Percentiles rank a stretch among this genome's conserved stretches.
Evolutionary conservation across 64 coral and sea anemone species (phyloP).

Genomic region (Montipora capricornis): DNA sequence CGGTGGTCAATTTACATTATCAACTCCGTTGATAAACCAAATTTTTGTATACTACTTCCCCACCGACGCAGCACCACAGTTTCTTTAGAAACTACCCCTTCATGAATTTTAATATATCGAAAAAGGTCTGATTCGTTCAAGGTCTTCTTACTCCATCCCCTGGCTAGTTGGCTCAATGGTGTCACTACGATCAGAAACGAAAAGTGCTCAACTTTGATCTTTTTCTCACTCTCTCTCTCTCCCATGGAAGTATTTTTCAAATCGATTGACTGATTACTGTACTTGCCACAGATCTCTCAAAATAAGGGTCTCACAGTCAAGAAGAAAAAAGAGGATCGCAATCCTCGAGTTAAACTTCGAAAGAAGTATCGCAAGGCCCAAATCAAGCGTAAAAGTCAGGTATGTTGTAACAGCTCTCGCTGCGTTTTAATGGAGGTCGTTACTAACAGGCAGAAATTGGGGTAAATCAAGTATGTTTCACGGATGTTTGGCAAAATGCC

Average conservation of each 20-base stretch:
- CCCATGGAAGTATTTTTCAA: neutral
- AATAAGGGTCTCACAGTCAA: constrained; percentile 92
- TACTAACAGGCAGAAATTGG: too few relatives aligned
- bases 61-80: too few relatives aligned
- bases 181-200: neutral
- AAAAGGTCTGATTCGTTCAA: too few relatives aligned
- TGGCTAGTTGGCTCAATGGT: too few relatives aligned
- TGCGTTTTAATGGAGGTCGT: neutral
- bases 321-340: constrained; percentile 88
- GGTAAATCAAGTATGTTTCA: too few relatives aligned
- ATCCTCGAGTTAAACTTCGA: constrained; percentile 96
- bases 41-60: too few relatives aligned
- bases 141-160: too few relatives aligned
- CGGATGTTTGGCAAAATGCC: too few relatives aligned
- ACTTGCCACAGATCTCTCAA: constrained; percentile 82
- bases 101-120: too few relatives aligned
- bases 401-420: constrained; percentile 3
- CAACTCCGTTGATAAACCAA: too few relatives aligned
- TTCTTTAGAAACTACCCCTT: too few relatives aligned
- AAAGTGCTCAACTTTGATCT: neutral
- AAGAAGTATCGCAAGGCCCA: constrained; percentile 94
- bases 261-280: neutral
- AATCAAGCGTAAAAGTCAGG: constrained; percentile 97
- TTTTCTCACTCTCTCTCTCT: neutral
- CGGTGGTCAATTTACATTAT: too few relatives aligned